phyloP scores from a whole-genome alignment of 2,113 vertebrate genomes.

The Chlorodrepanis virens region DNA sequence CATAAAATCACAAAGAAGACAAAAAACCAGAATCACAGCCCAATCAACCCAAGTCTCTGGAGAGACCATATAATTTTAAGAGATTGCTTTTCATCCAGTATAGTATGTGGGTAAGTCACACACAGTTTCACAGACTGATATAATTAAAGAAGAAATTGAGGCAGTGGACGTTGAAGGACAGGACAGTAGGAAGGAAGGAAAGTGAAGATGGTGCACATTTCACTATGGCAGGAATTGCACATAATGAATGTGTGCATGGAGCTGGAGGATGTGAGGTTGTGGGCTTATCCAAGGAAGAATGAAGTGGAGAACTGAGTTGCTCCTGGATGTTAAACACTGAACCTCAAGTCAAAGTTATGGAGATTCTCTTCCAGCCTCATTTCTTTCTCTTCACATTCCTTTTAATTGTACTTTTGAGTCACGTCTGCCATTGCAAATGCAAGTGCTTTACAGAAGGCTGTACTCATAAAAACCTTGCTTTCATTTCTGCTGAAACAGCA shows the following conservation, averaged over 20 bases:
- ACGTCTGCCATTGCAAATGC: rapidly evolving
- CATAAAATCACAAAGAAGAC: neutral
- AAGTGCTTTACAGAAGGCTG: neutral
- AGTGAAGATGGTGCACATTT: neutral
- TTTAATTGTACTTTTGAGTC: neutral
- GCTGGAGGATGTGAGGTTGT: neutral
- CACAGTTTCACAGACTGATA: neutral
- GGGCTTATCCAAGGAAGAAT: neutral
- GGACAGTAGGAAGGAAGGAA: neutral
- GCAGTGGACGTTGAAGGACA: neutral
- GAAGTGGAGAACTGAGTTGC: neutral
- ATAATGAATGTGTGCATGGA: neutral
- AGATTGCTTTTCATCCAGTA: neutral
- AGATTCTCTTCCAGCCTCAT: neutral
- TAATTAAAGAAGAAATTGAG: neutral
- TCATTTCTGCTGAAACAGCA: neutral
- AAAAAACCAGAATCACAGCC: neutral
- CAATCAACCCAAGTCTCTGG: neutral
- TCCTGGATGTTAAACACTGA: neutral
- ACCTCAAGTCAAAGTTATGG: neutral
- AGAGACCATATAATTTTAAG: neutral
- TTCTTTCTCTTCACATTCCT: neutral
- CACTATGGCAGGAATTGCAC: neutral
- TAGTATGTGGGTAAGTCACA: neutral
- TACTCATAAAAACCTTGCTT: neutral